Evolutionary conservation across 37 sponge, comb jelly and placozoan species (phyloP).

Genomic region (Mnemiopsis leidyi): DNA sequence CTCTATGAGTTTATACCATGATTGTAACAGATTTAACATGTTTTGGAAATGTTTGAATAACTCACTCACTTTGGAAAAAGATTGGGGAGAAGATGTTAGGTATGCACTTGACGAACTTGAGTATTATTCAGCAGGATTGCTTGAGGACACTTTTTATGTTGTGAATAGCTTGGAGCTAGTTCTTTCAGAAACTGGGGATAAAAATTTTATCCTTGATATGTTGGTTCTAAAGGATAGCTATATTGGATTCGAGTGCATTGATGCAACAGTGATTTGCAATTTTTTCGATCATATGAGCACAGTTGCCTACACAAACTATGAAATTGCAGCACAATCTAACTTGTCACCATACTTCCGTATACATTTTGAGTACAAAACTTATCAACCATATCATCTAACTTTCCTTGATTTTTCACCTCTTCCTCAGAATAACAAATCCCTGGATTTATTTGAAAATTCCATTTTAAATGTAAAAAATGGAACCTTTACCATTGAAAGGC

Average conservation of each 20-base stretch:
- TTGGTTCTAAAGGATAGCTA: neutral
- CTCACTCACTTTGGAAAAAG: neutral
- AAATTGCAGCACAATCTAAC: neutral
- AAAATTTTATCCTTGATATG: neutral
- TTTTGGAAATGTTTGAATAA: constrained; percentile 14
- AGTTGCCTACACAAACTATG: neutral
- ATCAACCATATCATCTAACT: neutral
- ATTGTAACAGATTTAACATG: neutral
- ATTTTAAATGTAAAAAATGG: neutral
- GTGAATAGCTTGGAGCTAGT: neutral
- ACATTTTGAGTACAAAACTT: neutral
- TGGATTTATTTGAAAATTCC: neutral
- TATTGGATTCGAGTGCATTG: neutral
- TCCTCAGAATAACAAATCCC: neutral
- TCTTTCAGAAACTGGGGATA: neutral
- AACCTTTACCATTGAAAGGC: neutral
- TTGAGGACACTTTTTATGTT: neutral
- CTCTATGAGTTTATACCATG: neutral
- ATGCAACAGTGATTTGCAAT: neutral
- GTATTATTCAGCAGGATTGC: neutral
- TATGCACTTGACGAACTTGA: neutral
- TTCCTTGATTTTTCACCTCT: neutral
- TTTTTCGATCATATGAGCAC: neutral
- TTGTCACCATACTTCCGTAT: neutral
- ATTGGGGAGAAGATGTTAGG: neutral